These are phyloP conservation scores for Menidia menidia DNA, from an alignment of 2,797 vertebrate species.

Conservation along the genomic window DNA sequence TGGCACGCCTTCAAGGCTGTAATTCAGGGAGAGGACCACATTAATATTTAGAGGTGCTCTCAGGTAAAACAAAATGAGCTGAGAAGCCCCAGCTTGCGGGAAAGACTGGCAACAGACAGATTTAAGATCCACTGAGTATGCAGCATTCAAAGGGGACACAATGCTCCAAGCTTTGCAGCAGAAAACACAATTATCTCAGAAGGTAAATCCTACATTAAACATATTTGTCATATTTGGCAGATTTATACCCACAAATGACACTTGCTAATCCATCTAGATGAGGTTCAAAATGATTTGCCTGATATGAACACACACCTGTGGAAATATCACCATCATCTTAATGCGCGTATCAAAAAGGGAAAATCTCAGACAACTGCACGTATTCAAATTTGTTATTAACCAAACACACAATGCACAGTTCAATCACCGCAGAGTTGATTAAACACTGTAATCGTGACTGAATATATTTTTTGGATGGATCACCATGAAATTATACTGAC, in stretches of 20 bases:
- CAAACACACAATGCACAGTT: background rate
- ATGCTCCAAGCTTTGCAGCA: conserved; percentile 24
- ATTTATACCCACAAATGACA: background rate
- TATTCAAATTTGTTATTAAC: conserved; percentile 4
- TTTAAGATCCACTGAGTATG: conserved; percentile 43
- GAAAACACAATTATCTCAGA: conserved; percentile 25
- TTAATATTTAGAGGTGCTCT: conserved; percentile 80
- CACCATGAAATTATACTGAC: background rate
- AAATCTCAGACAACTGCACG: background rate
- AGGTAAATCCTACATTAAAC: conserved; percentile 5
- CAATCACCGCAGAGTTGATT: background rate
- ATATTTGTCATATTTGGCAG: background rate
- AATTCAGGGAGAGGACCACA: conserved; percentile 71
- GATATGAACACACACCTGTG: conserved; percentile 2
- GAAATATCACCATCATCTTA: background rate
- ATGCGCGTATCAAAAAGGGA: background rate
- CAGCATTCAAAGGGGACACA: conserved; percentile 25
- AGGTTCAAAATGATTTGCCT: background rate
- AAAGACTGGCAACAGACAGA: conserved; percentile 60
- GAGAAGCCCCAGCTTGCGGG: conserved; percentile 51
- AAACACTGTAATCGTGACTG: background rate
- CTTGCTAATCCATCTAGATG: background rate
- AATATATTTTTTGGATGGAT: background rate
- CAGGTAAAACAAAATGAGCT: conserved; percentile 81
- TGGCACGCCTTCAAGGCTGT: conserved; percentile 68